Conservation (phyloP, 2,888 invertebrate genomes). For the Eristalis pertinax region DNA sequence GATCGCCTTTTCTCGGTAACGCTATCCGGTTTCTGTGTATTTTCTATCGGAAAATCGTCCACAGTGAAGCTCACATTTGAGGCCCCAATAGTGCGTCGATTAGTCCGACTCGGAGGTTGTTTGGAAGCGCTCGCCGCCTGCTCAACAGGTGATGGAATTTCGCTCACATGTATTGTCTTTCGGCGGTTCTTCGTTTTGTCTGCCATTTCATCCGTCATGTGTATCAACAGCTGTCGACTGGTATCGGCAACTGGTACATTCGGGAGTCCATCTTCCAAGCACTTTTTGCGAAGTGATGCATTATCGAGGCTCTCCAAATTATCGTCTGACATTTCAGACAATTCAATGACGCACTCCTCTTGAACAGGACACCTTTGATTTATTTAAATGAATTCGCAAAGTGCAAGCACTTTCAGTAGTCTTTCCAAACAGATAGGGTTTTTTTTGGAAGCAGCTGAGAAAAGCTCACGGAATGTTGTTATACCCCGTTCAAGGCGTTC, state of each 20-base stretch:
- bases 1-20: constrained; percentile 60
- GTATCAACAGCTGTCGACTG: constrained; percentile 77
- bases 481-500: constrained; percentile 74
- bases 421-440: not conserved
- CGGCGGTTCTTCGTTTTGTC: constrained; percentile 75
- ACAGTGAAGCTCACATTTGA: constrained; percentile 73
- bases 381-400: constrained; percentile 1
- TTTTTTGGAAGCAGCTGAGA: constrained; percentile 70
- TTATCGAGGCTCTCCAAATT: constrained; percentile 77
- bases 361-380: not conserved
- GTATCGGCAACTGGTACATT: constrained; percentile 80
- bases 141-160: constrained; percentile 73
- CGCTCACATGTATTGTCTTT: constrained; percentile 77
- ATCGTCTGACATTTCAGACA: constrained; percentile 56
- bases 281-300: constrained; percentile 76
- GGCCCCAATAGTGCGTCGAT: constrained; percentile 75
- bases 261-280: constrained; percentile 77
- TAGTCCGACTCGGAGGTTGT: constrained; percentile 50
- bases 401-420: not conserved
- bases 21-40: constrained; percentile 39
- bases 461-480: constrained; percentile 32
- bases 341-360: not conserved
- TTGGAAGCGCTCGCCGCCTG: constrained; percentile 19
- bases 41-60: constrained; percentile 53
- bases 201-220: constrained; percentile 74